Base-by-base conservation (phyloP, 2,113 vertebrate species). In the Hassar affinis region DNA sequence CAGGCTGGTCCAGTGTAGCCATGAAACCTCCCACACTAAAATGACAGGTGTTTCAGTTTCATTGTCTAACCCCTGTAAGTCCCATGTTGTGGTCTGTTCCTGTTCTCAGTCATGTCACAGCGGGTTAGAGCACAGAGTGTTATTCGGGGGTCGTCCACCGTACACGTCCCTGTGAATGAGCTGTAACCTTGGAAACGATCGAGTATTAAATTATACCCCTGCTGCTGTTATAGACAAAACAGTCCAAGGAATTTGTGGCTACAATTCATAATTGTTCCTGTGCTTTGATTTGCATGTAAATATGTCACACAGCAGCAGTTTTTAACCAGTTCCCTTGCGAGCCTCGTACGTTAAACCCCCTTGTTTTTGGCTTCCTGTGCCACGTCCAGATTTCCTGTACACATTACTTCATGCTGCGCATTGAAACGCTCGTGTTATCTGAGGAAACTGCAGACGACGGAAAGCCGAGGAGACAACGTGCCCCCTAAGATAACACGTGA, bases 401-500 rank as follows among this genome's bases (percentile, higher is more conserved):
- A 56, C 76, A 74, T 80, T 79, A 66, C 74, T 74, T 62, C 64
- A 52, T 42, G 25, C 56, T 35, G 30, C 35, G 45, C 47, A 85
- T 27, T n/a, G 5, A 82, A 69, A 79, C 33, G 74, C 56, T 66
- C 17, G 66, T 54, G 66, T 62, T 66, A 69, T 84, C 81, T 75
- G 38, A 25, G 69, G 69, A 72, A 72, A 49, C 68, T 22, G 38
- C 66, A 79, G 35, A 88, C 88, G 84, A 87, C 78, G 87, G 87
- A 87, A 90, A 86, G 84, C 85, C 86, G 87, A 89, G 86, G 89
- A 88, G 79, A 89, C 82, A 17, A 18, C 38, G 33, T 9, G 15
- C 35, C 20, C 33, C 9, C 33, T 22, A 9, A 38, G 35, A 18
- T 22, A 38, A 68, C 64, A 68, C 18, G 64, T 42, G 54, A 79